Conservation (phyloP, 2,888 invertebrate species). For the Lasioglossum morio region DNA sequence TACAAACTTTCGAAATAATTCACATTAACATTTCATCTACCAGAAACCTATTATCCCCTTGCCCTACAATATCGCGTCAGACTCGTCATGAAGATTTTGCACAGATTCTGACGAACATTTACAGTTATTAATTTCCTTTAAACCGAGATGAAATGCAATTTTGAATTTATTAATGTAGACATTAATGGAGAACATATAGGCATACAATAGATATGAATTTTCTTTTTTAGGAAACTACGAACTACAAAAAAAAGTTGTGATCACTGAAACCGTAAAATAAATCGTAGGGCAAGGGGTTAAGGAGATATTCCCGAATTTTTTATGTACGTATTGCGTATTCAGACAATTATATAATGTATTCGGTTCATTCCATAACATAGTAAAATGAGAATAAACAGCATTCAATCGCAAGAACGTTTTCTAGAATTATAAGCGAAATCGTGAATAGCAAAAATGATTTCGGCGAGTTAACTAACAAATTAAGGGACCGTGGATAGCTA, state of each 20-base stretch:
- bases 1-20: background rate
- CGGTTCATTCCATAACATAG: background rate
- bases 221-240: too few species aligned
- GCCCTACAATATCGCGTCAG: too few species aligned
- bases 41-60: background rate
- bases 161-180: too few species aligned
- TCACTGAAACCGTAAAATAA: too few species aligned
- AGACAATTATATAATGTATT: background rate
- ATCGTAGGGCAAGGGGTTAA: background rate
- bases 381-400: background rate
- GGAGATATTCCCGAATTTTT: background rate
- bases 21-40: background rate
- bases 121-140: too few species aligned
- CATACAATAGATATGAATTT: too few species aligned
- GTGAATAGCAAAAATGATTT: background rate
- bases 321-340: too few species aligned
- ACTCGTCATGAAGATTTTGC: too few species aligned
- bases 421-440: background rate
- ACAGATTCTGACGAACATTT: too few species aligned
- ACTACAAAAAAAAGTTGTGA: too few species aligned
- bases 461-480: background rate
- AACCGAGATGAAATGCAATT: too few species aligned
- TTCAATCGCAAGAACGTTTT: background rate
- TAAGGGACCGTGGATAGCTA: slow-evolving; percentile 77
- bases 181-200: too few species aligned